Percentiles rank a stretch among this genome's conserved stretches.
Conservation (phyloP, 1,140 invertebrate species). For the Lethrus apterus region DNA sequence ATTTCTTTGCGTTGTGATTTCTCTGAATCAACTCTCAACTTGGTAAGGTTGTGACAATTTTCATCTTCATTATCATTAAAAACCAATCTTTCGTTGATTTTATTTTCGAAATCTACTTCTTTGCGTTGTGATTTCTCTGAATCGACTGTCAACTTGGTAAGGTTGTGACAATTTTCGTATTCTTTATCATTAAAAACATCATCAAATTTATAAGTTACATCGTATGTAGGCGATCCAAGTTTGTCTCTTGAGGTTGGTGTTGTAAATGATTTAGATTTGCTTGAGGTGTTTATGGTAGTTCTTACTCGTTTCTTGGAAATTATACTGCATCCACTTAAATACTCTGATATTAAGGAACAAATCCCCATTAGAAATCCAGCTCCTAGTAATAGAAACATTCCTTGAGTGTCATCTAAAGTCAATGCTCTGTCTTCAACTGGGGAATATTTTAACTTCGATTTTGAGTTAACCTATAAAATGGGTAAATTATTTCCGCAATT, state of each 20-base stretch:
- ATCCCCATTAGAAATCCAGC: conserved; percentile 55
- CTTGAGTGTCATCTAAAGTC: conserved; percentile 65
- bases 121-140: conserved; percentile 9
- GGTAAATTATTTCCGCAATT: neutral
- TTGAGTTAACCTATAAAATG: conserved; percentile 29
- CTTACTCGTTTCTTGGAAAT: conserved; percentile 40
- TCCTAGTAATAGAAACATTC: conserved; percentile 66
- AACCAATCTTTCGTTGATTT: neutral
- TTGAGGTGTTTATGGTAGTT: conserved; percentile 15
- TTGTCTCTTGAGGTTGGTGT: conserved; percentile 27
- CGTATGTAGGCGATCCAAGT: conserved; percentile 16
- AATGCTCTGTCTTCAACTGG: conserved; percentile 57
- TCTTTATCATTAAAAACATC: conserved; percentile 3
- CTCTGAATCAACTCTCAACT: neutral
- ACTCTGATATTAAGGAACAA: conserved; percentile 50
- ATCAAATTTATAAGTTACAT: conserved; percentile 5
- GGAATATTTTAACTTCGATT: conserved; percentile 27
- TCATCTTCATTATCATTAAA: conserved; percentile 6
- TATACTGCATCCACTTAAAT: conserved; percentile 55
- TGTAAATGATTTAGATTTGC: conserved; percentile 30
- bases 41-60: neutral
- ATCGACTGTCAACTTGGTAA: neutral
- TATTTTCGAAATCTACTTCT: conserved; percentile 13
- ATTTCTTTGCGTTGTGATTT: neutral
- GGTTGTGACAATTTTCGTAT: neutral